phyloP scores from a whole-genome alignment of 2,797 vertebrate species.

The Periparus ater region DNA sequence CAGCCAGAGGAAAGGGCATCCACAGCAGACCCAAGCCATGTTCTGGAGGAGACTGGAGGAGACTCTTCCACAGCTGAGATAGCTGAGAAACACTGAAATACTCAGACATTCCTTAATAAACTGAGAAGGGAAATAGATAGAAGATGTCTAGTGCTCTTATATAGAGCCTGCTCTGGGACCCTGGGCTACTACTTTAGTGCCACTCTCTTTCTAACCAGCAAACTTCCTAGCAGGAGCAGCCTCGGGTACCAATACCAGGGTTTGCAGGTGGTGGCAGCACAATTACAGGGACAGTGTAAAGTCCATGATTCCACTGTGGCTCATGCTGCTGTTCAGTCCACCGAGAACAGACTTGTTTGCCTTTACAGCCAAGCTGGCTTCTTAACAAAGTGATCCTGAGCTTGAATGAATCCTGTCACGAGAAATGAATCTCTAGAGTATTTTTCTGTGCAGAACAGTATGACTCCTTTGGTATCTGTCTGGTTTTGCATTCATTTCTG shows the following conservation, averaged over 20 bases:
- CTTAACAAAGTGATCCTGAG: neutral
- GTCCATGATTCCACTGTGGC: accelerated
- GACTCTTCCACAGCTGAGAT: neutral
- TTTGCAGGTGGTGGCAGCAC: neutral
- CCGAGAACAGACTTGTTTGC: neutral
- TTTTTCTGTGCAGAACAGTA: neutral
- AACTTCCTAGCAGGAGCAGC: neutral
- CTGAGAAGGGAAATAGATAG: neutral
- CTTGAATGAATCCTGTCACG: neutral
- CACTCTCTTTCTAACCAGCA: neutral
- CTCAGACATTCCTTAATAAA: neutral
- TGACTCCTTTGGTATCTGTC: neutral
- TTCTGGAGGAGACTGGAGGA: neutral
- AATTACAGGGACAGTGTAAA: neutral
- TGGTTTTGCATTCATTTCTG: neutral
- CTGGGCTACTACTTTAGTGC: neutral
- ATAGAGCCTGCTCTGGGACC: neutral
- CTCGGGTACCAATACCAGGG: neutral
- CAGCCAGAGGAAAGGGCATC: neutral
- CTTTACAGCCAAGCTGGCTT: neutral
- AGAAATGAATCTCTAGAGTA: neutral
- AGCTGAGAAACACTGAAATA: neutral
- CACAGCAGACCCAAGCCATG: neutral
- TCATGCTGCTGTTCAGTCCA: neutral
- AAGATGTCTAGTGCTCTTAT: neutral